Base-by-base conservation (phyloP, 1,140 invertebrate species). In the Bombus vancouverensis region DNA sequence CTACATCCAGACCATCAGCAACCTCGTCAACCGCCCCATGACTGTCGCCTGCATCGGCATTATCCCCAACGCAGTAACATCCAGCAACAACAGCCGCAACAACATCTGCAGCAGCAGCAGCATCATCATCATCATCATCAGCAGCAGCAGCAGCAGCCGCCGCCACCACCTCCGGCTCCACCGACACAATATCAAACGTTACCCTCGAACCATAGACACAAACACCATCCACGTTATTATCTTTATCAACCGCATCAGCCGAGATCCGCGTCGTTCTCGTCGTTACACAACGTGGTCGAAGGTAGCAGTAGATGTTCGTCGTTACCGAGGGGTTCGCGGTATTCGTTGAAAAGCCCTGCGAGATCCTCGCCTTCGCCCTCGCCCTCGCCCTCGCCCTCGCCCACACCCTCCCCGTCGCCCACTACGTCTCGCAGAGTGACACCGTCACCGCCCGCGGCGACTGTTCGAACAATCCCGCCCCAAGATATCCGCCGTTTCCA, bases 401-500 rank as follows among this genome's bases (percentile, higher is more conserved):
- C 92, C 25, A 92, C 91, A 0, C 59, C 59, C 59, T 62, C 59
- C 3, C 91, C 80, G 10, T 88, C 89, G 62, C 88, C 88, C 71
- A 84, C 70, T 73, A 81, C 83, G 32, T 92, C 93, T 28, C 87
- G 93, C 4, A 87, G 91, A 59, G 89, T 87, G n/a, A 92, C 92
- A 9, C 83, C 91, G 8, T 92, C 89, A 3, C 89, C 92, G 10
- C 91, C 92, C 18, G 89, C 81, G 73, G 57, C 34, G 18, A 32
- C 70, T 18, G 68, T 72, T 4, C 47, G 57, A 22, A 32, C 74
- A 13, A 28, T 34, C 3, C 70, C 78, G 2, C 53, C 53, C 0
- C 57, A 82, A 62, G 39, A 47, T 9, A 79, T 78, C 42, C 87
- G 81, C 71, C 90, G 72, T 71, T 93, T 94, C n/a, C 91, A 89